Evolutionary conservation across 37 sponge, comb jelly and placozoan genomes (phyloP), one percentile per base, ranked within the genome.

Genomic region (Aplysina aerophoba): DNA sequence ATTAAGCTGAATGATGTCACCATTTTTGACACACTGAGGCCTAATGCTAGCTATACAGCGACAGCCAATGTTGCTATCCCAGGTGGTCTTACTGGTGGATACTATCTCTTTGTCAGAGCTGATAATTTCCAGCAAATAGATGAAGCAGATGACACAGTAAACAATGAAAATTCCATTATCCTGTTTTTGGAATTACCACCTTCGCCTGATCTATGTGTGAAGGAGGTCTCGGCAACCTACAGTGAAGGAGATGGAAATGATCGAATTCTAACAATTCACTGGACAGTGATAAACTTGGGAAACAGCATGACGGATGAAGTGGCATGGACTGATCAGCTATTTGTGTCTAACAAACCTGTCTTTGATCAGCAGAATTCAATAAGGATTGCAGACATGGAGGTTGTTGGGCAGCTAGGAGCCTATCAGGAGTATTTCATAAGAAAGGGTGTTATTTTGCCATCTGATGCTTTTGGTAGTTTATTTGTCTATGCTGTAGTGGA

Each of bases 121-220:
- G 37, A 84, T 35, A 73, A 57, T 25, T 19, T 27, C 38, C 33
- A 36, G 22, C 41, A 24, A 12, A 22, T 85, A 19, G 28, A 68
- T 38, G 86, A 85, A 25, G 56, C 35, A 37, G n/a, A 16, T 27
- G 34, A 0, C 8, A 3, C 31, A 0, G 4, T 0, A 15, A 85
- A 75, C 79, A 78, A 75, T 60, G 27, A 62, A 22, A 53, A 25
- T 17, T 38, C 30, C 40, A 4, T 39, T 15, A 28, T 15, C 17
- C 15, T 85, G 0, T 17, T 2, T 27, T 14, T 85, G 13, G 19
- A 24, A 24, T n/a, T 50, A 27, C 86, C 79, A 61, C 86, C 86
- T 8, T 24, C 86, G 13, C 79, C 86, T 17, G 86, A 85, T 34
- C 35, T 85, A 22, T 24, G 12, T 1, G 65, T 85, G 15, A 85